Evolutionary conservation across 2,113 vertebrate species (phyloP).

Genomic region (Petromus typicus): DNA sequence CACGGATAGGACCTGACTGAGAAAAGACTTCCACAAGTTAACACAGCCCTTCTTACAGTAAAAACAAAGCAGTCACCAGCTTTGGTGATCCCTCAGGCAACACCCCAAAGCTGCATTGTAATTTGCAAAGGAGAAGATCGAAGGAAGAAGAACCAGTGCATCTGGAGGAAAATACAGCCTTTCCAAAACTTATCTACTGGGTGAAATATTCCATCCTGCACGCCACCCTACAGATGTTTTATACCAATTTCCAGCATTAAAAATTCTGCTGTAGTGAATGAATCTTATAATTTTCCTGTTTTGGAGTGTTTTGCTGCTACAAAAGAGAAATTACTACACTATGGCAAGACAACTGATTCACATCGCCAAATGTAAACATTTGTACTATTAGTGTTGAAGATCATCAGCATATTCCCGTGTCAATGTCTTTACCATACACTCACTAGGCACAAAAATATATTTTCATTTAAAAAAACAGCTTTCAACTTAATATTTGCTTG

Average conservation of each 20-base stretch:
- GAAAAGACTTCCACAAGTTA: background rate
- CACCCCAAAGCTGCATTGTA: background rate
- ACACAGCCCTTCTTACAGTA: background rate
- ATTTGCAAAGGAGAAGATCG: background rate
- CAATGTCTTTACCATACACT: background rate
- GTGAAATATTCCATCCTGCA: background rate
- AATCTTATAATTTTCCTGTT: background rate
- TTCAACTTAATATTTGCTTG: slow-evolving; percentile 17
- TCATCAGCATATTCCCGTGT: background rate
- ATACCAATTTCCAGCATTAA: background rate
- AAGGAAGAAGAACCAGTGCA: background rate
- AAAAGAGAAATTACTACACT: background rate
- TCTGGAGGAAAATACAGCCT: background rate
- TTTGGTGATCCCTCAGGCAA: background rate
- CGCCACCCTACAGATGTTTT: background rate
- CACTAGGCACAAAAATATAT: background rate
- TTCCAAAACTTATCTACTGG: slow-evolving; percentile 14
- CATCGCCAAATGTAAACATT: too few relatives aligned
- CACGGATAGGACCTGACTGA: background rate
- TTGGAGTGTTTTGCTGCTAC: slow-evolving; percentile 8
- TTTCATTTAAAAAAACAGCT: background rate
- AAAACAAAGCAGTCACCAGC: background rate
- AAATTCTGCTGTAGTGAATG: background rate
- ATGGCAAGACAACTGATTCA: too few relatives aligned
- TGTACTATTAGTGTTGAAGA: background rate